Evolutionary conservation across 2,113 vertebrate species (phyloP).

Genomic region (Halcyon malimbica): DNA sequence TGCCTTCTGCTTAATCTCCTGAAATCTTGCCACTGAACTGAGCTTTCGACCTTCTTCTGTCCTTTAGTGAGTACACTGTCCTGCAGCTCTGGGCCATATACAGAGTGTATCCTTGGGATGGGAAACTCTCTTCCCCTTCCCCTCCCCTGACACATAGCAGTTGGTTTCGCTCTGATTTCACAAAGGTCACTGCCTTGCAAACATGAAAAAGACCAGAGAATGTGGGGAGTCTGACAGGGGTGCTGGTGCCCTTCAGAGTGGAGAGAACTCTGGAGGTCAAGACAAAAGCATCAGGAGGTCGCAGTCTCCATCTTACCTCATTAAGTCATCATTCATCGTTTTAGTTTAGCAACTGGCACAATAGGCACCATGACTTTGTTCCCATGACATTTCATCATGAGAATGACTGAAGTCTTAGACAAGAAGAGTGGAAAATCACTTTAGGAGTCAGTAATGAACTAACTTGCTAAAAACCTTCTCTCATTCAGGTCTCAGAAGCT

Average conservation of each 20-base stretch:
- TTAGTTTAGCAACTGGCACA: neutral
- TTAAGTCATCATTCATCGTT: neutral
- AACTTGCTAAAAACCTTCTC: neutral
- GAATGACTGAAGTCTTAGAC: neutral
- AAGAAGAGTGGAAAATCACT: slow-evolving; percentile 18
- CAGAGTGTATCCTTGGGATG: accelerated
- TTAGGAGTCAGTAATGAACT: neutral
- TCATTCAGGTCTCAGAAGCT: neutral
- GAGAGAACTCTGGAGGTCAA: neutral
- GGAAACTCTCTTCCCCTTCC: neutral
- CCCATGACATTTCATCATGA: neutral
- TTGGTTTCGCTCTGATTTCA: neutral
- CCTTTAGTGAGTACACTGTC: neutral
- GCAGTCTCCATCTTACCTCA: neutral
- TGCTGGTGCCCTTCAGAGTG: neutral
- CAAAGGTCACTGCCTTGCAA: neutral
- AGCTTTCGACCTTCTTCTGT: accelerated
- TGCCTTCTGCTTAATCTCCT: neutral
- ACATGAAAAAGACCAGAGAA: neutral
- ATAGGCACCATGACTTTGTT: neutral
- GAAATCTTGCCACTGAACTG: neutral
- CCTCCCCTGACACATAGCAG: neutral
- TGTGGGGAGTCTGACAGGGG: accelerated
- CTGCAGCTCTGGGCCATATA: neutral
- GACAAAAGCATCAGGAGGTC: neutral